Conservation (phyloP, 2,888 invertebrate species). For the Cheilosia vernalis region DNA sequence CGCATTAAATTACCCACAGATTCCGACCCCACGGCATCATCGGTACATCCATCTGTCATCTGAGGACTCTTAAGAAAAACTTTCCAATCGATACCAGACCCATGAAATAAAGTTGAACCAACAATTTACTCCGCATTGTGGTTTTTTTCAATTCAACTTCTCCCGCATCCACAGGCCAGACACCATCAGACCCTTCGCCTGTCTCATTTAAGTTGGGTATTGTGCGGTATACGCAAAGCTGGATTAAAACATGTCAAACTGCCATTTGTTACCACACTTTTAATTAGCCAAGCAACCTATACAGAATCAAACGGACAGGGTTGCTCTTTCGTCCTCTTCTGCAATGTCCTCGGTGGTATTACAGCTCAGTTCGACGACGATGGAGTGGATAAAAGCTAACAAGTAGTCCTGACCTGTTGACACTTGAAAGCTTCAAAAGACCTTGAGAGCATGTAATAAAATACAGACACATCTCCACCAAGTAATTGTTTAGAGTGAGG, state of each 20-base stretch:
- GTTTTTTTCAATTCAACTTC: slow-evolving; percentile 49
- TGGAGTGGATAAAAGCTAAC: background rate
- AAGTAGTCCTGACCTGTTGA: slow-evolving; percentile 33
- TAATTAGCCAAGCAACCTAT: slow-evolving; percentile 44
- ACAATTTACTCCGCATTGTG: slow-evolving; percentile 48
- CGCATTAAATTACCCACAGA: slow-evolving; percentile 49
- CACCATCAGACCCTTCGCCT: background rate
- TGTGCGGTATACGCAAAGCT: slow-evolving; percentile 13
- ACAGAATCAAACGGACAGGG: background rate
- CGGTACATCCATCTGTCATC: background rate
- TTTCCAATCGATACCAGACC: slow-evolving; percentile 39
- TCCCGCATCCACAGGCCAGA: background rate
- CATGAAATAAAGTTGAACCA: slow-evolving; percentile 52
- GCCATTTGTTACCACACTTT: slow-evolving; percentile 46
- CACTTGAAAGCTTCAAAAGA: slow-evolving; percentile 24
- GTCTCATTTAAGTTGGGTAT: background rate
- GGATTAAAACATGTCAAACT: slow-evolving; percentile 26
- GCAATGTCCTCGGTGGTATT: background rate
- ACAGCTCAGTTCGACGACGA: background rate
- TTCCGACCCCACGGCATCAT: slow-evolving; percentile 1
- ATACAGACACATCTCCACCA: slow-evolving; percentile 19
- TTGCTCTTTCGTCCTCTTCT: background rate
- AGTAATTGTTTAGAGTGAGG: background rate
- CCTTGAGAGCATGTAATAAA: background rate
- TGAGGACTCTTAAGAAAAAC: background rate